A percentile compares a stretch with the other conserved stretches of the same genome.
phyloP scores from a whole-genome alignment of 2,888 invertebrate species.

The Tachina grossa region DNA sequence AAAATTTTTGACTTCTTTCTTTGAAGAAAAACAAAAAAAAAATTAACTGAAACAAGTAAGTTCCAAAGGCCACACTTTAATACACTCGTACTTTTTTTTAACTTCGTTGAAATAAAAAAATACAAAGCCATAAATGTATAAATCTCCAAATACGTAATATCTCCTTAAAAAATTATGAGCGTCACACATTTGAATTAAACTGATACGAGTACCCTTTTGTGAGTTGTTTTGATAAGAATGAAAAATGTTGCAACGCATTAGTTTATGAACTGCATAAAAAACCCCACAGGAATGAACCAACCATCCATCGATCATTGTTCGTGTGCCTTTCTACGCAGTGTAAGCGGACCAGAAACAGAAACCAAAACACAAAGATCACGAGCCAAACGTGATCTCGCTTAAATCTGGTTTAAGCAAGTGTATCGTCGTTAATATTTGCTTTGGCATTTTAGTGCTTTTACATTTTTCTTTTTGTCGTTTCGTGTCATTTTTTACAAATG shows the following conservation, averaged over 20 bases:
- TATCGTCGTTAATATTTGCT: constrained; percentile 40
- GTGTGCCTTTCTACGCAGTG: constrained; percentile 55
- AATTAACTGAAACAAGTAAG: neutral
- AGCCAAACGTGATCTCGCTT: constrained; percentile 61
- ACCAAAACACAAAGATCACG: constrained; percentile 58
- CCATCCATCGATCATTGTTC: constrained; percentile 66
- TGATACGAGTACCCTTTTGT: constrained; percentile 66
- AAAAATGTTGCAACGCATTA: constrained; percentile 61
- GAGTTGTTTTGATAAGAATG: constrained; percentile 70
- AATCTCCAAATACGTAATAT: constrained; percentile 51
- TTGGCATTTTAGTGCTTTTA: constrained; percentile 25
- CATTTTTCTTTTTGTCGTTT: constrained; percentile 27
- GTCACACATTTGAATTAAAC: constrained; percentile 67
- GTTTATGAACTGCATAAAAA: constrained; percentile 33
- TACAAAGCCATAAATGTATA: constrained; percentile 61
- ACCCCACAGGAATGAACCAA: constrained; percentile 42
- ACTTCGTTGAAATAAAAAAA: constrained; percentile 6
- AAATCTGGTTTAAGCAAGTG: constrained; percentile 58
- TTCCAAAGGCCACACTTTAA: neutral
- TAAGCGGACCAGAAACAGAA: neutral
- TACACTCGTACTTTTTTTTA: neutral
- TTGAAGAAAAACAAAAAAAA: too few relatives aligned
- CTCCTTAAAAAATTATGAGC: constrained; percentile 60
- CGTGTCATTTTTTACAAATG: constrained; percentile 65
- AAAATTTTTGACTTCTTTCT: too few relatives aligned